Evolutionary conservation across 1,140 invertebrate species (phyloP).

Genomic region (Plectrocnemia conspersa): DNA sequence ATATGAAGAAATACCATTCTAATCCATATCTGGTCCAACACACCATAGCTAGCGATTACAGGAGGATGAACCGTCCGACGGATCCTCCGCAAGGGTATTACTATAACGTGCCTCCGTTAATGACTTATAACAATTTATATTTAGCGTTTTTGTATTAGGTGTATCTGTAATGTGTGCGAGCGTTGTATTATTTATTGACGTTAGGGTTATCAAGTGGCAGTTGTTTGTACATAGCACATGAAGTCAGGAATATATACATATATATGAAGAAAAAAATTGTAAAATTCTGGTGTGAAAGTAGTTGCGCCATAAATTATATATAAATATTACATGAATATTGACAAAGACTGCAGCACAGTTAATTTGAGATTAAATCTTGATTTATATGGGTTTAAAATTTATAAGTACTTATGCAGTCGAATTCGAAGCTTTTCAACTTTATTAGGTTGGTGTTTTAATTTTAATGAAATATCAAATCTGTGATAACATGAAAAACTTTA

Average conservation of each 20-base stretch:
- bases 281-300: conserved; percentile 5
- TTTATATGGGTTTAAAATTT: conserved; percentile 1
- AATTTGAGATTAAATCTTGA: conserved; percentile 12
- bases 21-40: neutral
- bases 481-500: conserved; percentile 27
- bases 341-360: conserved; percentile 29
- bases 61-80: conserved; percentile 38
- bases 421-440: conserved; percentile 20
- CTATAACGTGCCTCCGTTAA: conserved; percentile 26
- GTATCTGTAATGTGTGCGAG: neutral
- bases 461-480: conserved; percentile 31
- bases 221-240: neutral
- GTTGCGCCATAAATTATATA: conserved; percentile 33
- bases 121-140: conserved; percentile 48
- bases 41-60: conserved; percentile 35
- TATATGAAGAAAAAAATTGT: neutral
- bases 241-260: no score
- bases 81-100: conserved; percentile 27
- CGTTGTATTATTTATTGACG: conserved; percentile 3
- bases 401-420: neutral
- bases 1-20: neutral
- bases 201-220: neutral
- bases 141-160: conserved; percentile 50
- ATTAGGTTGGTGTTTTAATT: conserved; percentile 30
- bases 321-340: conserved; percentile 6